Conservation (phyloP, 1,140 invertebrate species). For the Harpegnathos saltator region DNA sequence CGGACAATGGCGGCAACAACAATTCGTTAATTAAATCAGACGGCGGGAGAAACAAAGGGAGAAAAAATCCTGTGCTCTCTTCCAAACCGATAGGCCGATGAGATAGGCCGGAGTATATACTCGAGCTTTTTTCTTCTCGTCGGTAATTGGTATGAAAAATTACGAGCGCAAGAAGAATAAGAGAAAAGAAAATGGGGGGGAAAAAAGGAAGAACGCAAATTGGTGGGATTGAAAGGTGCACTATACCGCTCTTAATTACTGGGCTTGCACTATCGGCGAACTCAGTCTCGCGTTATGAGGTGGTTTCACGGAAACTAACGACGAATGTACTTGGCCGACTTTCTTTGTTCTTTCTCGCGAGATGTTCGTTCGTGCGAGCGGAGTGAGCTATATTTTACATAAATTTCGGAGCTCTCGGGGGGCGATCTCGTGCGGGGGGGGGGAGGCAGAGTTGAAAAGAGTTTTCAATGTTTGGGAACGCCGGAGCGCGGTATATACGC, state of each 20-base stretch:
- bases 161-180: conserved; percentile 30
- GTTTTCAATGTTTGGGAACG: conserved; percentile 3
- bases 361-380: conserved; percentile 42
- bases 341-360: conserved; percentile 50
- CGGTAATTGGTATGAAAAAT: conserved; percentile 67
- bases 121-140: conserved; percentile 17
- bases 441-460: neutral
- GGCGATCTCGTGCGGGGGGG: neutral
- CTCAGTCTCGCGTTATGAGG: conserved; percentile 53
- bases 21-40: conserved; percentile 48
- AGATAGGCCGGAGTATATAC: neutral
- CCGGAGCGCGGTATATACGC: no score
- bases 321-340: conserved; percentile 66
- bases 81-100: conserved; percentile 18
- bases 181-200: no score
- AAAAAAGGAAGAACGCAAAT: conserved; percentile 42
- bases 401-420: neutral
- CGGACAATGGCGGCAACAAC: conserved; percentile 18
- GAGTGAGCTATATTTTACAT: neutral
- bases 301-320: conserved; percentile 53
- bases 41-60: conserved; percentile 8
- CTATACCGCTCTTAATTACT: conserved; percentile 65
- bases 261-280: conserved; percentile 52
- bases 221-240: conserved; percentile 58
- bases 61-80: conserved; percentile 20